Percentiles rank a stretch among this genome's conserved stretches.
These are phyloP conservation scores for Diplodus sargus DNA, from an alignment of 2,797 vertebrate genomes.

Conservation along the genomic window DNA sequence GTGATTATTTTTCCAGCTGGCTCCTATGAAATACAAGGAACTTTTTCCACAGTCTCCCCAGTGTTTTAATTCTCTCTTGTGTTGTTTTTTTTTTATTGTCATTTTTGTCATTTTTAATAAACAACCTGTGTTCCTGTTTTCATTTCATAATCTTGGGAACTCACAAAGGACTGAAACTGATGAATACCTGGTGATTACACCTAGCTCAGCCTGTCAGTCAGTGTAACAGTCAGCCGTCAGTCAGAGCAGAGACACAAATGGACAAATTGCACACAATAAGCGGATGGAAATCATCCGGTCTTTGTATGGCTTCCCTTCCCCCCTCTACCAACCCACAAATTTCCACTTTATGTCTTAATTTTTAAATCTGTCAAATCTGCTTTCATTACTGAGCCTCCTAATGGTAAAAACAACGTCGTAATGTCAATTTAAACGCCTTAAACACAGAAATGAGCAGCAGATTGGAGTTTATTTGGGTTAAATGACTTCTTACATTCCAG, in stretches of 20 bases:
- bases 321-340: not conserved
- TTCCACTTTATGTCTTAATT: constrained; percentile 14
- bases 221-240: not conserved
- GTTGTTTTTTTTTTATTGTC: constrained; percentile 1
- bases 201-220: not conserved
- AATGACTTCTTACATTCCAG: constrained; percentile 26
- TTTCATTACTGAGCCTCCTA: constrained; percentile 13
- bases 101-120: not conserved
- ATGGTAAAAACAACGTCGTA: not conserved
- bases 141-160: not conserved
- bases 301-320: not conserved
- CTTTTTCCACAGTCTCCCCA: not conserved
- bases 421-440: constrained; percentile 29
- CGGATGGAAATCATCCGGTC: not conserved
- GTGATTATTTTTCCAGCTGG: constrained; percentile 28
- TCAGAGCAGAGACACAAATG: not conserved
- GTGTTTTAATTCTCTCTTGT: constrained; percentile 21
- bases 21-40: constrained; percentile 13
- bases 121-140: constrained; percentile 11
- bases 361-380: constrained; percentile 40
- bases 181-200: constrained; percentile 1
- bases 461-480: constrained; percentile 36
- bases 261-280: not conserved
- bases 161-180: not conserved
- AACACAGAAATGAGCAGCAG: constrained; percentile 41